A percentile compares a stretch with the other conserved stretches of the same genome.
Conservation (phyloP, 1,140 invertebrate genomes). For the Danaus plexippus region DNA sequence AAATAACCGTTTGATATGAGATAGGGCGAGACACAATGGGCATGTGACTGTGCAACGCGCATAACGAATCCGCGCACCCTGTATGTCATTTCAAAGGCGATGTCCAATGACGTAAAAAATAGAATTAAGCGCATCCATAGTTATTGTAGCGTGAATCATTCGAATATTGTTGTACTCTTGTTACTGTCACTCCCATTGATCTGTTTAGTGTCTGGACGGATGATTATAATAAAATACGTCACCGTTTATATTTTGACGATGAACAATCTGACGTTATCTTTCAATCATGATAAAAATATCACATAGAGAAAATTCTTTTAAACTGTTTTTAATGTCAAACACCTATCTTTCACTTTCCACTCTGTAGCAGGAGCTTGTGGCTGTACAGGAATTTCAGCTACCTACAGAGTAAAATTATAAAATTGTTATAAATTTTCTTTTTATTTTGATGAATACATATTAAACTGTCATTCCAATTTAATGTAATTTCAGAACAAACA, state of each 20-base stretch:
- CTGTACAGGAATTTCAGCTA: no score
- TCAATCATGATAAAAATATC: no score
- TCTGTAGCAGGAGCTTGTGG: no score
- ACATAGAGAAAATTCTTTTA: no score
- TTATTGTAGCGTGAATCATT: conserved; percentile 46
- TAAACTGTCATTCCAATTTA: no score
- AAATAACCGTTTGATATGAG: conserved; percentile 49
- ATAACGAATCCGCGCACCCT: conserved; percentile 43
- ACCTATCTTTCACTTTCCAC: no score
- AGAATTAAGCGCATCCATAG: conserved; percentile 44
- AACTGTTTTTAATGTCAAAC: no score
- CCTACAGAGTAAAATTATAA: no score
- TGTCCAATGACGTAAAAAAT: conserved; percentile 54
- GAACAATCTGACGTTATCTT: neutral
- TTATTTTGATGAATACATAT: no score
- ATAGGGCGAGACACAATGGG: conserved; percentile 35
- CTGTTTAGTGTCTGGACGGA: conserved; percentile 25
- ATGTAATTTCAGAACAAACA: no score
- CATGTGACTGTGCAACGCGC: conserved; percentile 32
- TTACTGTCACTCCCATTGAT: conserved; percentile 36
- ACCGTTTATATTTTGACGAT: conserved; percentile 22
- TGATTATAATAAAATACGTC: conserved; percentile 28
- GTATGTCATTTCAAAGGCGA: conserved; percentile 33
- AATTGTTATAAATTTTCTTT: no score
- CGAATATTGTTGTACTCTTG: conserved; percentile 42